These are phyloP conservation scores for Synanthedon tipuliformis DNA, from an alignment of 2,888 invertebrate genomes.

Conservation along the genomic window DNA sequence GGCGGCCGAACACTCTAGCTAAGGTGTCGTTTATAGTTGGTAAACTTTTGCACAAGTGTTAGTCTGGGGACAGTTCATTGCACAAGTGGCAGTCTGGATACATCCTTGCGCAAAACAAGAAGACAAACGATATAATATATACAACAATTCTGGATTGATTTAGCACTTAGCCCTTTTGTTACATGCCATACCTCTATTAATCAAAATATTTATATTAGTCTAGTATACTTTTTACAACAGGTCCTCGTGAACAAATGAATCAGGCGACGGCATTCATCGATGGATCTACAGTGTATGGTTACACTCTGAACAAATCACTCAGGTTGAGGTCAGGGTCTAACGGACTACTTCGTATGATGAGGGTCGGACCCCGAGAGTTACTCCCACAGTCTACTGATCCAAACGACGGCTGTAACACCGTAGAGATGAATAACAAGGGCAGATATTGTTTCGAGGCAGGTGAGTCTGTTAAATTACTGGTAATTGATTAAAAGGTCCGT, in stretches of 20 bases:
- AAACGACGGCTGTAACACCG: constrained; percentile 82
- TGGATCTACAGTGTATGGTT: constrained; percentile 85
- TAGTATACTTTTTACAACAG: constrained; percentile 22
- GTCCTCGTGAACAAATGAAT: constrained; percentile 86
- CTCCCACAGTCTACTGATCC: constrained; percentile 78
- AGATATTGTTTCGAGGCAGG: constrained; percentile 85
- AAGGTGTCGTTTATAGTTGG: too few species aligned
- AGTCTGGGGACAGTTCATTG: too few species aligned
- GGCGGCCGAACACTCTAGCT: too few species aligned
- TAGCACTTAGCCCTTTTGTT: too few species aligned
- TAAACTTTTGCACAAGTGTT: too few species aligned
- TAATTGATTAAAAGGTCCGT: background rate
- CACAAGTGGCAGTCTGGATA: too few species aligned
- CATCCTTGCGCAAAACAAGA: too few species aligned
- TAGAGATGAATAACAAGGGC: constrained; percentile 74
- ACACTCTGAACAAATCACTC: constrained; percentile 53
- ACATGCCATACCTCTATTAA: too few species aligned
- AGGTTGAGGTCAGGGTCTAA: constrained; percentile 61
- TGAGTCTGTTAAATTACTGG: constrained; percentile 12
- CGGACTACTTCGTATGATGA: constrained; percentile 76
- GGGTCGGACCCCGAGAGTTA: constrained; percentile 74
- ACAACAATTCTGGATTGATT: too few species aligned
- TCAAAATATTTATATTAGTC: too few species aligned
- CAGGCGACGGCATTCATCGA: constrained; percentile 89
- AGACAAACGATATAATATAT: too few species aligned